Evolutionary conservation across 1,140 invertebrate species (phyloP), one percentile per base, ranked within the genome.

Genomic region (Matsumurasca onukii): DNA sequence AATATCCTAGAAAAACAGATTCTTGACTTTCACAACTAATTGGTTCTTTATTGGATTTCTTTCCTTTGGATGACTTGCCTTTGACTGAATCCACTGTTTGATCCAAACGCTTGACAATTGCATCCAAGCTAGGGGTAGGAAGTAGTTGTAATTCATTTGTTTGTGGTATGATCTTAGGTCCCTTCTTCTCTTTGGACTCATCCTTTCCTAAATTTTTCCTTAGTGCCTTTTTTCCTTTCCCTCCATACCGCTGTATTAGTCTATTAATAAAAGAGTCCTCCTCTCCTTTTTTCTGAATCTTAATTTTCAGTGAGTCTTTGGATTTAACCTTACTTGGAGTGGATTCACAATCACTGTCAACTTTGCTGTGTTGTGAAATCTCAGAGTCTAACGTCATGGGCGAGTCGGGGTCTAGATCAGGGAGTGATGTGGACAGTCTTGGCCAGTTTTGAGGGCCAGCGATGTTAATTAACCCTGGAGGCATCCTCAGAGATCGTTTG

Each of bases 401-500:
- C 22, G 86, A 89, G 12, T 85, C 81, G 0, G 84, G 86, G 73
- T 92, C 90, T 52, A 92, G 78, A 75, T 93, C 90, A 0, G 91
- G 90, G 24, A 92, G 76, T 0, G 90, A 91, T 22, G 88, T 87
- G 0, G 89, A 89, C 20, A 89, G 79, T 59, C 85, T 69, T 2
- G 55, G 55, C 71, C 72, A 73, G 45, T 61, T 63, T 2, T 70
- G 69, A 24, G 71, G 69, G 5, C 70, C 66, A 25, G 90, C 87
- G 5, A 93, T 89, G 3, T 87, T 90, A 67, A 93, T 93, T 39
- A 93, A 78, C 69, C 86, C 85, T 15, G 87, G 79, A 1, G 91
- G 91, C 84, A 93, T 91, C 65, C 91, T 83, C 1, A 93, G 78
- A 0, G 91, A 91, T 71, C 88, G 84, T 77, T 94, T 93, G 73